A percentile compares a stretch with the other conserved stretches of the same genome.
These are phyloP conservation scores for Conops quadrifasciatus DNA, from an alignment of 2,888 invertebrate species.

Conservation along the genomic window DNA sequence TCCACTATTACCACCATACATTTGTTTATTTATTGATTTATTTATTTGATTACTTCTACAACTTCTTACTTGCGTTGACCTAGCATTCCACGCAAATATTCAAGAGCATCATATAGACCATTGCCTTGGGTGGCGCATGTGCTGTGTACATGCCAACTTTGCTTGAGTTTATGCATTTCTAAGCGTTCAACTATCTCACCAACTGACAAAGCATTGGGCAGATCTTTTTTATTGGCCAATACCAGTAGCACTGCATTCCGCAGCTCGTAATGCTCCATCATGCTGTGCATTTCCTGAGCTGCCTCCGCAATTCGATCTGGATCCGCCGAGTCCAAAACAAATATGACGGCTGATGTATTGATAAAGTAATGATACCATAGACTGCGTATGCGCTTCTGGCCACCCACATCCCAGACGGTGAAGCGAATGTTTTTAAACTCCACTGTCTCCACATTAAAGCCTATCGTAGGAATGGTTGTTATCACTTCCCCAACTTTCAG, in stretches of 20 bases:
- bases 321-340: constrained; percentile 56
- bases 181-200: constrained; percentile 45
- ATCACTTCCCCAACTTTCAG: constrained; percentile 54
- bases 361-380: constrained; percentile 57
- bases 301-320: constrained; percentile 49
- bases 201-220: constrained; percentile 49
- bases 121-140: constrained; percentile 45
- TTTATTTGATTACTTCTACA: no score
- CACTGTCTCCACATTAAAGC: constrained; percentile 58
- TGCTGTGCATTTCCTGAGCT: constrained; percentile 49
- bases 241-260: constrained; percentile 50
- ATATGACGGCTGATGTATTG: constrained; percentile 53
- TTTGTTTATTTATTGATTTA: no score
- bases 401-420: constrained; percentile 59
- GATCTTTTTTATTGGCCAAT: constrained; percentile 58
- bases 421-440: constrained; percentile 56
- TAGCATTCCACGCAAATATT: constrained; percentile 47
- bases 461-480: constrained; percentile 56
- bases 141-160: constrained; percentile 47
- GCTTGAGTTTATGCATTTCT: constrained; percentile 44
- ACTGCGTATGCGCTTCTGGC: constrained; percentile 53
- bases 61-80: constrained; percentile 41
- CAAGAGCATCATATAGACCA: constrained; percentile 48
- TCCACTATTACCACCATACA: no score
- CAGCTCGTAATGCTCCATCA: constrained; percentile 50